Conservation (phyloP, 2,113 vertebrate genomes). For the Grantiella picta region DNA sequence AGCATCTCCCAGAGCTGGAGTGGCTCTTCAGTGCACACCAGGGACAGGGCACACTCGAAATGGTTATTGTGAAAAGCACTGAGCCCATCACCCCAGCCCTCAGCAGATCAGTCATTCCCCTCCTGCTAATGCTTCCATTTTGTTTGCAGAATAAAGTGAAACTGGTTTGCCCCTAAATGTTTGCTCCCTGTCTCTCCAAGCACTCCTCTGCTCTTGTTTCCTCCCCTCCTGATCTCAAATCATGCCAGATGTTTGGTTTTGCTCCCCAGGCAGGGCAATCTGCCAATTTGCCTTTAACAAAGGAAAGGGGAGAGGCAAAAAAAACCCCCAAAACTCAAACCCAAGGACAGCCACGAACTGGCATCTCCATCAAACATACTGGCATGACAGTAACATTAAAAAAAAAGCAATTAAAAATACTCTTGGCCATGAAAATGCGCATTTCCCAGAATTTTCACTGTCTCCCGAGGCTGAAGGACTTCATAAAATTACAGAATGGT, state of each 20-base stretch:
- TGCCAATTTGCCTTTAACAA: background rate
- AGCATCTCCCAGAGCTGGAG: background rate
- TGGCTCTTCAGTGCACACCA: background rate
- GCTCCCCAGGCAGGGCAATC: slow-evolving; percentile 11
- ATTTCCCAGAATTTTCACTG: background rate
- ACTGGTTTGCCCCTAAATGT: background rate
- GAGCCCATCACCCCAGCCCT: background rate
- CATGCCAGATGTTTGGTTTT: background rate
- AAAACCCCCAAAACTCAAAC: background rate
- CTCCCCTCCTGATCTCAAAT: background rate
- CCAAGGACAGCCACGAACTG: background rate
- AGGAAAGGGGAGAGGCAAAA: background rate
- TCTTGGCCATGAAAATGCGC: background rate
- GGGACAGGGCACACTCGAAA: background rate
- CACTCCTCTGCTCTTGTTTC: background rate
- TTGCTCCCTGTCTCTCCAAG: background rate
- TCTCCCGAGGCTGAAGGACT: background rate
- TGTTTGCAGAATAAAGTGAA: background rate
- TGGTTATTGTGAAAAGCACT: background rate
- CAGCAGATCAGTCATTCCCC: background rate
- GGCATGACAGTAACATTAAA: background rate
- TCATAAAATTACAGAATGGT: background rate
- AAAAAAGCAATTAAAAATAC: background rate
- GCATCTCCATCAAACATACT: background rate
- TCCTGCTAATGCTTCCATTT: background rate